Evolutionary conservation across 2,888 invertebrate genomes (phyloP), one percentile per base, ranked within the genome.

Genomic region (Allacma fusca): DNA sequence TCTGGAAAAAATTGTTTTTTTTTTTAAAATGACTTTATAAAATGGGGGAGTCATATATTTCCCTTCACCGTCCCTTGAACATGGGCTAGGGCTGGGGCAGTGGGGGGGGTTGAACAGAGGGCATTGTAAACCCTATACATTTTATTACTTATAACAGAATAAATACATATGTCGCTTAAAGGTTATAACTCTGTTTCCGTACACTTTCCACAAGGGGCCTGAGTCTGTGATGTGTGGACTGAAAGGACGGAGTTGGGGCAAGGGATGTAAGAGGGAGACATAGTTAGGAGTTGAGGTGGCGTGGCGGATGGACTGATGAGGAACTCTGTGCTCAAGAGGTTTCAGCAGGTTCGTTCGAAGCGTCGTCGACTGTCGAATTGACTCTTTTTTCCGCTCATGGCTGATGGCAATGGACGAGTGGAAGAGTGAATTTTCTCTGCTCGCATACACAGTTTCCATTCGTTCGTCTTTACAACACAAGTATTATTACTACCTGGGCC

Each of bases 371-470:
- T 34, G 43, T 68, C 40, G 68, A 68, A 68, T 64, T 73, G 64
- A 26, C 57, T 71, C 71, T 71, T 57, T 57, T 71, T 57, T 57
- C 44, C 43, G 74, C 74, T 74, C 74, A 74, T 74, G 74, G 65
- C 74, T 74, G 74, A 74, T 40, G 40, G 62, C 62, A 62, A 62
- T 62, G 62, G 62, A 62, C 62, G 62, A 62, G 62, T 62, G 62
- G 62, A 62, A 62, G 62, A 62, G 62, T 62, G 62, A 62, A 62
- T 62, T 62, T 62, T 62, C 62, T 62, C 26, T 62, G 24, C 62
- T 62, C 24, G 24, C 24, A 62, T n/a, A 40, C 68, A 69, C 34
- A 67, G 29, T 67, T 67, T 43, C 40, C 68, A 40, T 69, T 69
- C 28, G 24, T 62, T 65, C 43, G 40, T 69, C 68, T 69, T 26